Evolutionary conservation across 2,113 vertebrate species (phyloP), one percentile per base, ranked within the genome.

Genomic region (Sinocyclocheilus rhinocerous): DNA sequence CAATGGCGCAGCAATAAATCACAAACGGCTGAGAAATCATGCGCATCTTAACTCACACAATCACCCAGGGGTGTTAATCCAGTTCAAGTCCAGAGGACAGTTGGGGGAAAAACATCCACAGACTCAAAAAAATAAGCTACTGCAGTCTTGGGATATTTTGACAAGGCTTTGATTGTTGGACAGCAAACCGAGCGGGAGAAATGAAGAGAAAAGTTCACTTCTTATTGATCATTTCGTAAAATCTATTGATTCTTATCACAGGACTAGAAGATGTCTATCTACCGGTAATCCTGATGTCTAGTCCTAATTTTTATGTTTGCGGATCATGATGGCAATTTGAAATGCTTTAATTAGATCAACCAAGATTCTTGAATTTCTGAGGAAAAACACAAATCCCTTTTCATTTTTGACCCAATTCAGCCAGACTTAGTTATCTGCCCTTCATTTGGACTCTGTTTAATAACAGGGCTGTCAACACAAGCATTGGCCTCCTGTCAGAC

Each of bases 1-100:
- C 63, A 86, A 90, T 39, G 59, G 5, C 13, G 76, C 24, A 52
- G 18, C 63, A 89, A 76, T 90, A 79, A 83, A 55, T 50, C 16
- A 72, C 61, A 57, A 81, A 84, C 20, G 55, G 18, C 86, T 76
- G 70, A 81, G 39, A 61, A 72, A 29, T 84, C 86, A 61, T 6
- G 4, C 29, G 4, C 77, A 88, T 70, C 70, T 45, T 33, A 76
- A 76, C 69, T 36, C 82, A 73, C 61, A 29, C 61, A 39, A 65
- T 76, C n/a, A 33, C 26, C 75, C 70, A 80, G 55, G 48, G 45
- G 33, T 65, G 13, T 42, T 45, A 81, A 81, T 81, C 78, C 36
- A 65, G 22, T 80, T 75, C 22, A 81, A 45, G 20, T 45, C 57
- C 45, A 65, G 16, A 63, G 16, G 73, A 67, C 33, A 61, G 26